phyloP scores from a whole-genome alignment of 2,888 invertebrate genomes.

The Junonia oenone region DNA sequence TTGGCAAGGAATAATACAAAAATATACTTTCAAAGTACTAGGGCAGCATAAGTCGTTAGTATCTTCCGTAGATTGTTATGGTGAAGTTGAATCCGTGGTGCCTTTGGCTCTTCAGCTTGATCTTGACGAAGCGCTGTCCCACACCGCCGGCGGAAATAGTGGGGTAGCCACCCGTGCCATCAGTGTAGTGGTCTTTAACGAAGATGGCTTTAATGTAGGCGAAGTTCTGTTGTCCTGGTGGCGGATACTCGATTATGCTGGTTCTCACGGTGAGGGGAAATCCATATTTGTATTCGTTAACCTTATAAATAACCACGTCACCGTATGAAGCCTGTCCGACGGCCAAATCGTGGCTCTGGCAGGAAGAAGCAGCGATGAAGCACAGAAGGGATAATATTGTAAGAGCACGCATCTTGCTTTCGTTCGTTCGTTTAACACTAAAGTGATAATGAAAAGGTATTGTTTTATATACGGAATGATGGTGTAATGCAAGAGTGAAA shows the following conservation, averaged over 20 bases:
- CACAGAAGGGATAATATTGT: constrained; percentile 43
- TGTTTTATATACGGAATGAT: constrained; percentile 56
- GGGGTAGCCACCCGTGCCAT: constrained; percentile 61
- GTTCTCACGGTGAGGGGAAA: constrained; percentile 58
- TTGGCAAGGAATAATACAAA: constrained; percentile 17
- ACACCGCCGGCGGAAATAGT: constrained; percentile 60
- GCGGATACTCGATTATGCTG: constrained; percentile 56
- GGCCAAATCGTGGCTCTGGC: constrained; percentile 60
- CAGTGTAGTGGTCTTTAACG: constrained; percentile 54
- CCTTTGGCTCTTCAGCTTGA: constrained; percentile 66
- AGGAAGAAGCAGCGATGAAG: constrained; percentile 39
- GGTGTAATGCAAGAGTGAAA: constrained; percentile 41
- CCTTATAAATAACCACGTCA: constrained; percentile 54
- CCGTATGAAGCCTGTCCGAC: constrained; percentile 57
- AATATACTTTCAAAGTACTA: constrained; percentile 29
- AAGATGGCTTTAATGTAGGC: constrained; percentile 57
- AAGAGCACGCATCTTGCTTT: constrained; percentile 51
- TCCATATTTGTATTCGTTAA: constrained; percentile 58
- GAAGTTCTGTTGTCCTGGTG: constrained; percentile 53
- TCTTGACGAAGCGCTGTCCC: constrained; percentile 60
- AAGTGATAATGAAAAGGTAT: constrained; percentile 42
- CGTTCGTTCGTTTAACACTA: constrained; percentile 61
- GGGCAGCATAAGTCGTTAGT: constrained; percentile 36
- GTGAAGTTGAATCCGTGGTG: constrained; percentile 64
- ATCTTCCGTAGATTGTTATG: constrained; percentile 64